A percentile compares a stretch with the other conserved stretches of the same genome.
phyloP scores from a whole-genome alignment of 2,797 vertebrate species.

The Ispidina picta region DNA sequence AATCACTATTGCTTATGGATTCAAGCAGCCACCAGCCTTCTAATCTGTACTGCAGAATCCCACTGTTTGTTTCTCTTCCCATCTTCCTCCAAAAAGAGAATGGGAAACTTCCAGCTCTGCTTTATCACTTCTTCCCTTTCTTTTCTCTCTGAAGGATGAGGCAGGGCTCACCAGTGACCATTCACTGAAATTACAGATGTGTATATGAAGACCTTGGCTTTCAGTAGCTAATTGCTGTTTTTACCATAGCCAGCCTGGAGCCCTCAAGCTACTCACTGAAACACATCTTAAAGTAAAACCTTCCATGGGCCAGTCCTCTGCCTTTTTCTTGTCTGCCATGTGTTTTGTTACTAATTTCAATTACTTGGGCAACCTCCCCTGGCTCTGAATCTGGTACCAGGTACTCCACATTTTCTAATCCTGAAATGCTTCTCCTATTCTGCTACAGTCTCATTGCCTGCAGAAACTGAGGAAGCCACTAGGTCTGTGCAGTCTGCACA shows the following conservation, averaged over 20 bases:
- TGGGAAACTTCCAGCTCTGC: not conserved
- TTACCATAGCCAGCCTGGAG: not conserved
- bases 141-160: not conserved
- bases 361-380: not conserved
- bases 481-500: not conserved
- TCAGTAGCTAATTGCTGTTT: not conserved
- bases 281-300: not conserved
- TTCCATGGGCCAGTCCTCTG: not conserved
- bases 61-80: not conserved
- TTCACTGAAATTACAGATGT: not conserved
- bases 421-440: not conserved
- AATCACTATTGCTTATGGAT: not conserved
- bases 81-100: not conserved
- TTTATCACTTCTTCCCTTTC: not conserved
- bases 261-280: not conserved
- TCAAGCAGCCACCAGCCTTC: not conserved
- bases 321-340: not conserved
- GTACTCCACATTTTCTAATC: not conserved
- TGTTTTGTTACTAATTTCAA: not conserved
- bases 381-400: not conserved
- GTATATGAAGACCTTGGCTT: not conserved
- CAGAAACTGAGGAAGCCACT: not conserved
- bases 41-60: not conserved
- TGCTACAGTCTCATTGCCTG: not conserved
- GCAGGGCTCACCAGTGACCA: not conserved